Conservation (phyloP, 2,888 invertebrate species). For the Aleiodes alternator region DNA sequence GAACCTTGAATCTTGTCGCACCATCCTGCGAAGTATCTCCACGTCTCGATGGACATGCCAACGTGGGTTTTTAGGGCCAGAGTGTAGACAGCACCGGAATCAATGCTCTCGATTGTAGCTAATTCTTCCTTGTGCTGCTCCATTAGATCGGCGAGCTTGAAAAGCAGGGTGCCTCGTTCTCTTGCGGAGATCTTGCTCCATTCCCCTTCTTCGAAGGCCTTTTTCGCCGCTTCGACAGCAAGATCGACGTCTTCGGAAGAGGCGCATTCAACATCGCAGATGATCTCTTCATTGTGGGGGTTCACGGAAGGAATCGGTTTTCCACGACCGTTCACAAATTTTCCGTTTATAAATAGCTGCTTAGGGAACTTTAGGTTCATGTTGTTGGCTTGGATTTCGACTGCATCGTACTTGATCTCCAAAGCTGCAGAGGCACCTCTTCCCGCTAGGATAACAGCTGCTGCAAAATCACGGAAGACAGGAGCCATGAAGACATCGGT, state of each 20-base stretch:
- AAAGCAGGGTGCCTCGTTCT: slow-evolving; percentile 90
- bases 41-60: slow-evolving; percentile 98
- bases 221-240: slow-evolving; percentile 92
- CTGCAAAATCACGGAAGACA: slow-evolving; percentile 88
- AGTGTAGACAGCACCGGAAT: slow-evolving; percentile 98
- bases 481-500: slow-evolving; percentile 96
- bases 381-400: slow-evolving; percentile 88
- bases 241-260: slow-evolving; percentile 88
- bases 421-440: slow-evolving; percentile 79
- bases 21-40: slow-evolving; percentile 98
- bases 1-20: slow-evolving; percentile 95
- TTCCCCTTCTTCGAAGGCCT: slow-evolving; percentile 90
- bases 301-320: slow-evolving; percentile 82
- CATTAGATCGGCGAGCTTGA: slow-evolving; percentile 95
- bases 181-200: slow-evolving; percentile 97
- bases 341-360: slow-evolving; percentile 93
- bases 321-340: slow-evolving; percentile 88
- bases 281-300: slow-evolving; percentile 89
- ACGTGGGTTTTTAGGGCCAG: slow-evolving; percentile 96
- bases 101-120: slow-evolving; percentile 94
- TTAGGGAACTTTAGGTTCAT: slow-evolving; percentile 90
- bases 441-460: slow-evolving; percentile 81
- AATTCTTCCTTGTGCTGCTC: slow-evolving; percentile 95
- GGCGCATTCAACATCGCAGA: slow-evolving; percentile 85
- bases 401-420: slow-evolving; percentile 84